Percentiles rank a stretch among this genome's conserved stretches.
Evolutionary conservation across 2,113 vertebrate genomes (phyloP).

Genomic region (Gymnobelideus leadbeateri): DNA sequence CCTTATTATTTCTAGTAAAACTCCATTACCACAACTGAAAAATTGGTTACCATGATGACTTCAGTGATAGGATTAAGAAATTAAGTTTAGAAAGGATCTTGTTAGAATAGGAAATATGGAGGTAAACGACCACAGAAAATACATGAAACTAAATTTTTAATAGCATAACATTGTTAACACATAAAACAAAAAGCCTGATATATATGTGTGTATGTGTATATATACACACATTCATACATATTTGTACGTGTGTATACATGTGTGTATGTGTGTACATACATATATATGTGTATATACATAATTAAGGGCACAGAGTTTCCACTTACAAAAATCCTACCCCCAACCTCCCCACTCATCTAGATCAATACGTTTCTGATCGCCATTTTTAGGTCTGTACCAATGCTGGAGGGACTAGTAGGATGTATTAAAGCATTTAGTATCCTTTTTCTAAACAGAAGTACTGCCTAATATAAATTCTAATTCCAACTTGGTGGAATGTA

Average conservation of each 20-base stretch:
- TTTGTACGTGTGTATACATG: no score
- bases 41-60: background rate
- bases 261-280: no score
- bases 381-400: background rate
- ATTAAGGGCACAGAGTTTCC: background rate
- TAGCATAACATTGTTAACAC: background rate
- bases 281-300: background rate
- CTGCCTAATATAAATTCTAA: background rate
- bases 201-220: no score
- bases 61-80: slow-evolving; percentile 39
- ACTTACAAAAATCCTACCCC: background rate
- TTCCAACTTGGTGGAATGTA: background rate
- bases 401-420: background rate
- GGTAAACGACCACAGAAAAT: slow-evolving; percentile 48
- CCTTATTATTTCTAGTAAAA: slow-evolving; percentile 37
- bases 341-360: background rate
- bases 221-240: no score
- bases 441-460: background rate
- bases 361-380: background rate
- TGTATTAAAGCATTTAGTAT: background rate
- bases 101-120: slow-evolving; percentile 55
- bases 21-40: slow-evolving; percentile 41
- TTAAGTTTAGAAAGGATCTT: slow-evolving; percentile 36
- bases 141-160: background rate
- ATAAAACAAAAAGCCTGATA: background rate